Conservation (phyloP, 2,888 invertebrate species). For the Enoplolaimus lenunculus region DNA sequence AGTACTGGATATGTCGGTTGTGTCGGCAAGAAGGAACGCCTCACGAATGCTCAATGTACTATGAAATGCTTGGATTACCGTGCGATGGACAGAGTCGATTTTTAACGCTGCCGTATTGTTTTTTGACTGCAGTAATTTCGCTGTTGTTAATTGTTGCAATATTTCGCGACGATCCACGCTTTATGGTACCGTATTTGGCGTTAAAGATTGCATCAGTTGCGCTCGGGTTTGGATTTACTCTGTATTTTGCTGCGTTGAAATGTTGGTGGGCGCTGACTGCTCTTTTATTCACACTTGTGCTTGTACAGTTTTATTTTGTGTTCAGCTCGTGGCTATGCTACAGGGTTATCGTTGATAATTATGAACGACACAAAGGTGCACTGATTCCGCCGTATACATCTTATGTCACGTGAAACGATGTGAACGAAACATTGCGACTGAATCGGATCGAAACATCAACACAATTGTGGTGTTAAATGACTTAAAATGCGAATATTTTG, state of each 20-base stretch:
- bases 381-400: background rate
- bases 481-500: too few relatives aligned
- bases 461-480: too few relatives aligned
- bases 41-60: background rate
- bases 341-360: background rate
- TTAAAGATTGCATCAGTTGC: conserved; percentile 1
- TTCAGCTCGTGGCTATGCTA: conserved; percentile 13
- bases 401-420: too few relatives aligned
- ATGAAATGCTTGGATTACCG: conserved; percentile 1
- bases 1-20: conserved; percentile 11
- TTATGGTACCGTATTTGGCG: conserved; percentile 9
- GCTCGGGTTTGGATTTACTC: conserved; percentile 1
- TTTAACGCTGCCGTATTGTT: conserved; percentile 9
- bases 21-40: conserved; percentile 8
- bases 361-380: background rate
- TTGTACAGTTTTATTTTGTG: background rate
- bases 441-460: too few relatives aligned
- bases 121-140: background rate
- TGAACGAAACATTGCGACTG: too few relatives aligned
- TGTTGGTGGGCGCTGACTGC: conserved; percentile 11
- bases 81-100: conserved; percentile 6
- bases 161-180: conserved; percentile 1
- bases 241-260: conserved; percentile 7
- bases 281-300: background rate
- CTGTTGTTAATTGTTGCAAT: background rate